phyloP scores from a whole-genome alignment of 2,797 vertebrate genomes.

The Mus minutoides region DNA sequence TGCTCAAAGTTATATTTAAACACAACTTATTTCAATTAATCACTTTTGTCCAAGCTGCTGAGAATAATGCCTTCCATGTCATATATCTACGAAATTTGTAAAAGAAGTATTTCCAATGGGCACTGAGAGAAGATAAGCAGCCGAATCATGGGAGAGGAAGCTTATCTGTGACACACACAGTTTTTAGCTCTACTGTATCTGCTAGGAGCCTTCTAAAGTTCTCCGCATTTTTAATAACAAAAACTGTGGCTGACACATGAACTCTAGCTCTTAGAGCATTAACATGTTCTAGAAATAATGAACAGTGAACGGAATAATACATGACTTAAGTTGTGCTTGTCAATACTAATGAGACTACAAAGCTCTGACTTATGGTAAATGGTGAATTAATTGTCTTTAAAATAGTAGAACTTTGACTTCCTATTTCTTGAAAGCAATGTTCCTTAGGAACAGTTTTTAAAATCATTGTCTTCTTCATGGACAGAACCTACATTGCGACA shows the following conservation, averaged over 20 bases:
- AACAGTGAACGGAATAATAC: conserved; percentile 82
- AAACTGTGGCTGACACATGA: conserved; percentile 74
- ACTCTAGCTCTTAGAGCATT: conserved; percentile 71
- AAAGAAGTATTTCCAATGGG: not conserved
- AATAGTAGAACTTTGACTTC: conserved; percentile 76
- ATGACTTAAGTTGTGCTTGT: conserved; percentile 80
- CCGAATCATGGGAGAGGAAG: not conserved
- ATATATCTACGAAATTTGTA: conserved; percentile 19
- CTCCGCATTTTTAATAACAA: conserved; percentile 68
- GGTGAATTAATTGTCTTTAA: conserved; percentile 83
- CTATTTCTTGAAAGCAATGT: conserved; percentile 71
- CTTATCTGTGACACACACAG: conserved; percentile 14
- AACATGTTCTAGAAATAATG: conserved; percentile 79
- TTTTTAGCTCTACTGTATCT: conserved; percentile 39
- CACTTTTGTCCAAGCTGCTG: not conserved
- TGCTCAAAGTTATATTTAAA: conserved; percentile 14
- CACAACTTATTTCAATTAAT: conserved; percentile 35
- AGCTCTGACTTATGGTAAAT: conserved; percentile 70
- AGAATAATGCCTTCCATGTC: not conserved
- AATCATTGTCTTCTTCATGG: conserved; percentile 59
- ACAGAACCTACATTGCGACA: conserved; percentile 69
- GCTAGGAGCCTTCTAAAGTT: conserved; percentile 61
- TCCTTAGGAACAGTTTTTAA: conserved; percentile 74
- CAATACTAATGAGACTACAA: conserved; percentile 76
- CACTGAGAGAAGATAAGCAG: not conserved